A percentile compares a stretch with the other conserved stretches of the same genome.
Conservation (phyloP, 2,888 invertebrate genomes). For the Yponomeuta sedellus region DNA sequence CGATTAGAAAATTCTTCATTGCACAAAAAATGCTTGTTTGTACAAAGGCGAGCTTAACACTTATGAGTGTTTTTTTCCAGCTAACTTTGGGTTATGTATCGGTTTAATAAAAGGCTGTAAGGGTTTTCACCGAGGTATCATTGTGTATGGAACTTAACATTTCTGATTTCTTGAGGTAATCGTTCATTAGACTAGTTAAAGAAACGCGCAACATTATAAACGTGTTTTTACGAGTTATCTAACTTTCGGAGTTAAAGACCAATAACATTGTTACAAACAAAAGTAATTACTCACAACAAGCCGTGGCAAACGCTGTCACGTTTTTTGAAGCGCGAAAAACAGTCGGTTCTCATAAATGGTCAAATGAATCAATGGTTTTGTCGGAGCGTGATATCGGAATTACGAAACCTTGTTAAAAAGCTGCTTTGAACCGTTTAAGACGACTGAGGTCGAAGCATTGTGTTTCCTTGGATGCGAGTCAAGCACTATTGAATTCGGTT, state of each 20-base stretch:
- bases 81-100: no score
- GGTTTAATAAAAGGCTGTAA: no score
- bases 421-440: conserved; percentile 3
- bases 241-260: not conserved
- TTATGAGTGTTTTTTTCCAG: no score
- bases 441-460: conserved; percentile 8
- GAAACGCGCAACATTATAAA: not conserved
- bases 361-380: not conserved
- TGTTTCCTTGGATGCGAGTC: conserved; percentile 11
- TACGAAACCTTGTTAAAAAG: conserved; percentile 12
- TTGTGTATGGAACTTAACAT: no score
- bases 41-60: no score
- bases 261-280: conserved; percentile 6
- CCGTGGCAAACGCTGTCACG: not conserved
- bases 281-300: not conserved
- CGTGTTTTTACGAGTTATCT: not conserved
- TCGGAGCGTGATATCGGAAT: conserved; percentile 9
- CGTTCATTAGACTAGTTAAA: not conserved
- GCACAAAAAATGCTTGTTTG: no score
- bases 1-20: no score
- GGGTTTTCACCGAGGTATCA: no score
- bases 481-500: conserved; percentile 9
- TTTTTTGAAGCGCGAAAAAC: not conserved
- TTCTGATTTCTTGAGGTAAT: not conserved
- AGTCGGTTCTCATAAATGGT: not conserved